phyloP scores from a whole-genome alignment of 1,140 invertebrate species.

The Caenorhabditis tropicalis region DNA sequence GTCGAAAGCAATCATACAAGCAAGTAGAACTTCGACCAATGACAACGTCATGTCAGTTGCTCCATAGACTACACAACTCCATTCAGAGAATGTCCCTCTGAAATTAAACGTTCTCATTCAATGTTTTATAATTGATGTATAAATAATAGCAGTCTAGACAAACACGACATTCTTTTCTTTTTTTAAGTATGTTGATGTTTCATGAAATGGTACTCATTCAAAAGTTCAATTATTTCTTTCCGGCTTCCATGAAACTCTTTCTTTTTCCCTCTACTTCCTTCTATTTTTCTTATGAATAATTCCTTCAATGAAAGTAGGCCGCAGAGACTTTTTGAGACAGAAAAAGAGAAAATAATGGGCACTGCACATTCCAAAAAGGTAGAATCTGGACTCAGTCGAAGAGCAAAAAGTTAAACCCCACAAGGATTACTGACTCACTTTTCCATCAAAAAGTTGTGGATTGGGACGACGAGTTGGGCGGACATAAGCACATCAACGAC shows the following conservation, averaged over 20 bases:
- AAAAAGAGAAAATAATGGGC: background rate
- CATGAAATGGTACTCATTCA: background rate
- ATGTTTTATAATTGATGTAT: background rate
- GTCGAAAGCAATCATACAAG: constrained; percentile 53
- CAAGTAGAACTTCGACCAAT: constrained; percentile 43
- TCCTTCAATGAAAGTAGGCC: background rate
- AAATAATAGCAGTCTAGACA: constrained; percentile 26
- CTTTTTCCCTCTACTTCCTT: background rate
- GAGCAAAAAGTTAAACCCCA: constrained; percentile 3
- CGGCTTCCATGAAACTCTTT: background rate
- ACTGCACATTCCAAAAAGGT: background rate
- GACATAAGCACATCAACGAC: constrained; percentile 49
- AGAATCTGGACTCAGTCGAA: background rate
- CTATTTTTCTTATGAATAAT: constrained; percentile 5
- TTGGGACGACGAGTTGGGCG: constrained; percentile 43
- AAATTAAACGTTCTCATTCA: background rate
- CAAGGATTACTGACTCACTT: constrained; percentile 43
- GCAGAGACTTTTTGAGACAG: background rate
- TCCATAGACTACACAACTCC: constrained; percentile 40
- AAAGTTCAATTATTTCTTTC: constrained; percentile 20
- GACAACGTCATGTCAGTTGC: constrained; percentile 48
- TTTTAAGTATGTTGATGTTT: background rate
- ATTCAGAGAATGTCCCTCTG: constrained; percentile 34
- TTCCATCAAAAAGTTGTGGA: constrained; percentile 49
- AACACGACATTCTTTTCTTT: background rate